Percentiles rank a stretch among this genome's conserved stretches.
phyloP scores from a whole-genome alignment of 2,888 invertebrate genomes.

The Tetrapedia diversipes region DNA sequence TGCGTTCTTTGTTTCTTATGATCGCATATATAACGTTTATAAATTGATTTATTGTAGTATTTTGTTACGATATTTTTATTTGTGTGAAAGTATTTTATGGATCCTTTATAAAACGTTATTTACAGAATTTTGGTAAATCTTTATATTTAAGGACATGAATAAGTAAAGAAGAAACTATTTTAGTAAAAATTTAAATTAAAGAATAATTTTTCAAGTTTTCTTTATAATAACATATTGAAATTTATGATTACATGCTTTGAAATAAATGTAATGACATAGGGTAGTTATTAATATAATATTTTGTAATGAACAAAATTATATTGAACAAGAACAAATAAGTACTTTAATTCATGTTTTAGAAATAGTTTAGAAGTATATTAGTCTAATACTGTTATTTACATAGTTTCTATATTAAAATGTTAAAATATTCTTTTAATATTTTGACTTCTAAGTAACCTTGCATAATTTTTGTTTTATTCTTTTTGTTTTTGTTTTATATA shows the following conservation, averaged over 20 bases:
- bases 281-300: not conserved
- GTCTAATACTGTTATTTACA: not conserved
- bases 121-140: not conserved
- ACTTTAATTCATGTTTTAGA: not conserved
- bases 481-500: slow-evolving; percentile 83
- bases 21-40: not conserved
- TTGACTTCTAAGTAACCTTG: slow-evolving; percentile 21
- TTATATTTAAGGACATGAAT: not conserved
- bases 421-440: not conserved
- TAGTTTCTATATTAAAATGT: not conserved
- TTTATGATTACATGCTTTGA: not conserved
- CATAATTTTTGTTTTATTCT: not conserved
- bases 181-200: not conserved
- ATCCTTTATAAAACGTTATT: not conserved
- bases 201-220: no score
- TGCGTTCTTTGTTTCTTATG: not conserved
- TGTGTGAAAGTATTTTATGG: not conserved
- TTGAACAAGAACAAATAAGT: not conserved
- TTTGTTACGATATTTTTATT: no score
- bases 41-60: not conserved
- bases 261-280: not conserved
- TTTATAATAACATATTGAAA: no score
- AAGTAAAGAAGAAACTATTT: not conserved
- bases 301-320: not conserved
- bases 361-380: no score